These are phyloP conservation scores for Himalopsyche kuldschensis DNA, from an alignment of 2,888 invertebrate species.

Conservation along the genomic window DNA sequence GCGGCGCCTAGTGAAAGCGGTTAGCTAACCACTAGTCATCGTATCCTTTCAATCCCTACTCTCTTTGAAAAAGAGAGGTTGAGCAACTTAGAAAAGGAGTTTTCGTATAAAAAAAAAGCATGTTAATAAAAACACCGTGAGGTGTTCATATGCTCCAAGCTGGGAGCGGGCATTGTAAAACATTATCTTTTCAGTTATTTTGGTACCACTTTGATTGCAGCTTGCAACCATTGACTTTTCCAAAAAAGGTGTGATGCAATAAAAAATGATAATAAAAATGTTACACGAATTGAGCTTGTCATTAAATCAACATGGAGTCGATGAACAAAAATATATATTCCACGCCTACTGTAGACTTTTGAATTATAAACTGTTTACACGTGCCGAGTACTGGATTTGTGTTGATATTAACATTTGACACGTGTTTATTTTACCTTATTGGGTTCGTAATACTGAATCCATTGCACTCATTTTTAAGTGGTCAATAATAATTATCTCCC, in stretches of 20 bases:
- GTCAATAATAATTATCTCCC: not conserved
- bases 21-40: no score
- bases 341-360: not conserved
- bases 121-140: no score
- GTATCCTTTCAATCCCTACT: no score
- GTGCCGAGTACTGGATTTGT: not conserved
- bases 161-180: no score
- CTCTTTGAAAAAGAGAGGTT: no score
- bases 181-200: no score
- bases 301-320: not conserved
- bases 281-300: not conserved
- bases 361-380: not conserved
- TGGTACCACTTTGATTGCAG: no score
- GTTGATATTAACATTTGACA: not conserved
- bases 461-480: not conserved
- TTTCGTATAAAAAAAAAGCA: no score
- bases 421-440: not conserved
- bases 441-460: not conserved
- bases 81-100: no score
- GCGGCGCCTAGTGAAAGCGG: no score
- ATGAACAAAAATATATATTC: not conserved
- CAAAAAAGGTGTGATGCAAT: not conserved
- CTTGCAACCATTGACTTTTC: not conserved
- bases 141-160: no score
- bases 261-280: not conserved